These are phyloP conservation scores for Leucoraja erinaceus DNA, from an alignment of 2,113 vertebrate species.

Conservation along the genomic window DNA sequence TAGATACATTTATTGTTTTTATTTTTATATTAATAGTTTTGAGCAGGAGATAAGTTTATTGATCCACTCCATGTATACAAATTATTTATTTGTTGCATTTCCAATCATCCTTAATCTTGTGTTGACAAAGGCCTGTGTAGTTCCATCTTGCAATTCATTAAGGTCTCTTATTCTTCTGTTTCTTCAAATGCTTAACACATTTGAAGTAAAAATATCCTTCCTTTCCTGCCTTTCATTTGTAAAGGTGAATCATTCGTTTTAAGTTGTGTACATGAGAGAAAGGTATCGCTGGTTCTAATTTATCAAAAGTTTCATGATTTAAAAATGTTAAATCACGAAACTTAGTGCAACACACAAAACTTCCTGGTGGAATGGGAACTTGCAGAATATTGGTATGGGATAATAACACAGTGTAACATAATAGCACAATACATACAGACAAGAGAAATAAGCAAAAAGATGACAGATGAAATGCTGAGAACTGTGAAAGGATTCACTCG, in stretches of 20 bases:
- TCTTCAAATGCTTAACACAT: neutral
- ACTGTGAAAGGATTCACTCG: neutral
- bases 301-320: neutral
- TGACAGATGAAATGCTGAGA: neutral
- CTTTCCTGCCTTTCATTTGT: neutral
- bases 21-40: neutral
- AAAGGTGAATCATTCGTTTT: neutral
- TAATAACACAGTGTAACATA: too few relatives aligned
- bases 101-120: neutral
- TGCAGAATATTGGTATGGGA: neutral
- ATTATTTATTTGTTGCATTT: neutral
- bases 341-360: neutral
- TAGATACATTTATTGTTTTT: too few relatives aligned
- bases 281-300: neutral
- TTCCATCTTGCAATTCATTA: neutral
- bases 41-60: neutral
- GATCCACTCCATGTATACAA: neutral
- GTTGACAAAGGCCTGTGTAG: neutral
- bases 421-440: neutral
- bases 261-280: neutral
- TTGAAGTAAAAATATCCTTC: neutral
- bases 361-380: neutral
- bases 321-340: too few relatives aligned
- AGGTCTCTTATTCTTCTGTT: neutral
- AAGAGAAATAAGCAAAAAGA: neutral